Conservation (phyloP, 2,888 invertebrate species). For the Sisyra terminalis region DNA sequence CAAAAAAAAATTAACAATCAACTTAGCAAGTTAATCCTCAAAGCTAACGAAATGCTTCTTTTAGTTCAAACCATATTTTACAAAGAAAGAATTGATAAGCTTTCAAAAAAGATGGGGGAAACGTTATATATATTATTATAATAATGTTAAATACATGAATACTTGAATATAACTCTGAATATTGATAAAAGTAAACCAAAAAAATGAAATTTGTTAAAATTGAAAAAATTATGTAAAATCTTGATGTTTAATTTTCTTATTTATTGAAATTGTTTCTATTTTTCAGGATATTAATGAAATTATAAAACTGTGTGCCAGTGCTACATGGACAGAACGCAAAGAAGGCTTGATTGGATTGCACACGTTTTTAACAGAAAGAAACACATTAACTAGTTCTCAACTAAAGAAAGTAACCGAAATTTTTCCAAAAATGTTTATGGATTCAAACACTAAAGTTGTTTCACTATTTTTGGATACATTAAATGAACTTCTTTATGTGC, state of each 20-base stretch:
- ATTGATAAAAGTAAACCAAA: too few species aligned
- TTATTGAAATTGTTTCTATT: conserved; percentile 9
- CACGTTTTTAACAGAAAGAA: conserved; percentile 53
- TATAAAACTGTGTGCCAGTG: conserved; percentile 71
- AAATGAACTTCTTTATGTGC: conserved; percentile 72
- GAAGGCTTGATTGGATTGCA: conserved; percentile 70
- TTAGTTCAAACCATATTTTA: too few species aligned
- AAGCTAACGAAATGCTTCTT: too few species aligned
- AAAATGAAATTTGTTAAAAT: background rate
- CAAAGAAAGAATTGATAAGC: too few species aligned
- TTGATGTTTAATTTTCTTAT: conserved; percentile 1
- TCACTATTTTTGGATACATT: conserved; percentile 86
- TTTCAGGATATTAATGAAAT: conserved; percentile 67
- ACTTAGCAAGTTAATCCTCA: too few species aligned
- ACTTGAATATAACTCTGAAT: too few species aligned
- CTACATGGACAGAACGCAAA: conserved; percentile 89
- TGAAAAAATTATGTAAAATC: background rate
- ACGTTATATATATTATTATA: too few species aligned
- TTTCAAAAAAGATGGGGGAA: too few species aligned
- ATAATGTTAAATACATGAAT: too few species aligned
- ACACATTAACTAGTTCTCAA: conserved; percentile 47
- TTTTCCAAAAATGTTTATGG: conserved; percentile 93
- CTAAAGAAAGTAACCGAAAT: conserved; percentile 79
- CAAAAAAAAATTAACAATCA: too few species aligned
- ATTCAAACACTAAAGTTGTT: conserved; percentile 88